phyloP scores from a whole-genome alignment of 2,113 vertebrate genomes.

The Grammomys surdaster region DNA sequence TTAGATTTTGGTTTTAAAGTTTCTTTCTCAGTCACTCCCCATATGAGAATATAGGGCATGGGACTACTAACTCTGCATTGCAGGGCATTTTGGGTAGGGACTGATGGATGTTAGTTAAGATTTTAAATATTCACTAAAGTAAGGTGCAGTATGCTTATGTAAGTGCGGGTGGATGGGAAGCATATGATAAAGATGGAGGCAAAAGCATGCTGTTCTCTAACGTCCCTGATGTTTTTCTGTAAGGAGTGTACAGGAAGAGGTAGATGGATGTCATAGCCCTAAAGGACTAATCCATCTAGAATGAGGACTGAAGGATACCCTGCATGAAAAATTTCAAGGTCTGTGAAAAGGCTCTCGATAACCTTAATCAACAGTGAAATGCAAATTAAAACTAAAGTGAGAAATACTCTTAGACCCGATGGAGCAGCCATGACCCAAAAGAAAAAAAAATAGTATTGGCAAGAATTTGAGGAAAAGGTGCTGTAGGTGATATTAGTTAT shows the following conservation, averaged over 20 bases:
- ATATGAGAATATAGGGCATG: neutral
- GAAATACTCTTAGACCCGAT: neutral
- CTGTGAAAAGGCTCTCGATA: neutral
- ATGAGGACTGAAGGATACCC: neutral
- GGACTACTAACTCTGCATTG: neutral
- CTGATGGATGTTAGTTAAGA: neutral
- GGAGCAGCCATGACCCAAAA: neutral
- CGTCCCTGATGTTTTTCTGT: neutral
- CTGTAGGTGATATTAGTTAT: neutral
- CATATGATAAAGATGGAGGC: neutral
- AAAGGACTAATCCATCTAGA: slow-evolving; percentile 21
- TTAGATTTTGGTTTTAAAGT: neutral
- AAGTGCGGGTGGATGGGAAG: neutral
- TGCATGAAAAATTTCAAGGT: neutral
- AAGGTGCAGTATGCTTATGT: neutral
- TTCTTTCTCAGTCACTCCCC: neutral
- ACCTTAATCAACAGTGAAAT: neutral
- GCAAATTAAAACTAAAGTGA: neutral
- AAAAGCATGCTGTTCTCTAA: neutral
- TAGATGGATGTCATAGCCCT: neutral
- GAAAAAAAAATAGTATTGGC: neutral
- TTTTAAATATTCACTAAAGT: neutral
- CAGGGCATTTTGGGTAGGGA: neutral
- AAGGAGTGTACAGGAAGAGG: neutral
- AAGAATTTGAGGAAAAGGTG: neutral